A percentile compares a stretch with the other conserved stretches of the same genome.
Conservation (phyloP, 2,888 invertebrate species). For the Eustalomyia histrio region DNA sequence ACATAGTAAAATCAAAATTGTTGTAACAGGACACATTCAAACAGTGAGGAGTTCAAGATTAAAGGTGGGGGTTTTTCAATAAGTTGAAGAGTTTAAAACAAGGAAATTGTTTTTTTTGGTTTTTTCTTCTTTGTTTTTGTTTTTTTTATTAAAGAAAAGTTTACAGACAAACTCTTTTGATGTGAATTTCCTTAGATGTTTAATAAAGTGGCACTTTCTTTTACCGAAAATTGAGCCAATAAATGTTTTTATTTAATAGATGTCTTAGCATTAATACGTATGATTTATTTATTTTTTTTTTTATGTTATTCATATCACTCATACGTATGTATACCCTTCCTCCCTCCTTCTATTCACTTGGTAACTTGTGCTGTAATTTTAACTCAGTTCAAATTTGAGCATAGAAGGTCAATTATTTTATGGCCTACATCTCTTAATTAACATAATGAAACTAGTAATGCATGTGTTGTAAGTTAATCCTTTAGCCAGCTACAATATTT, state of each 20-base stretch:
- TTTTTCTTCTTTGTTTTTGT: not conserved
- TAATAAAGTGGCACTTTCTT: too few relatives aligned
- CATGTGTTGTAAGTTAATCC: constrained; percentile 34
- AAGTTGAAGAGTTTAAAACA: not conserved
- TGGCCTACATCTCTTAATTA: not conserved
- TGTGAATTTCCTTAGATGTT: not conserved
- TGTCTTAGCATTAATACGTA: too few relatives aligned
- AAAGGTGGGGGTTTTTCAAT: constrained; percentile 25
- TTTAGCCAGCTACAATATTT: constrained; percentile 35
- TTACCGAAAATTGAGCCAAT: too few relatives aligned
- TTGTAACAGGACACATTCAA: constrained; percentile 29
- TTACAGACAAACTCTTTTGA: constrained; percentile 27
- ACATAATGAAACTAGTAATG: too few relatives aligned
- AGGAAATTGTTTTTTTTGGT: constrained; percentile 23
- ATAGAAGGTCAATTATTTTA: not conserved
- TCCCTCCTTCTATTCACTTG: too few relatives aligned
- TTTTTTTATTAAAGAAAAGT: constrained; percentile 13
- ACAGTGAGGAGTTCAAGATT: constrained; percentile 32
- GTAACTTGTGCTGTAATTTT: too few relatives aligned
- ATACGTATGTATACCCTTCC: too few relatives aligned
- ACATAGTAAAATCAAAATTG: constrained; percentile 26
- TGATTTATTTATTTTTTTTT: too few relatives aligned
- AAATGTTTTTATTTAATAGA: too few relatives aligned
- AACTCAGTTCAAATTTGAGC: not conserved
- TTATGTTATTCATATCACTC: too few relatives aligned